Evolutionary conservation across 2,888 invertebrate species (phyloP).

Genomic region (Macrophya annulata): DNA sequence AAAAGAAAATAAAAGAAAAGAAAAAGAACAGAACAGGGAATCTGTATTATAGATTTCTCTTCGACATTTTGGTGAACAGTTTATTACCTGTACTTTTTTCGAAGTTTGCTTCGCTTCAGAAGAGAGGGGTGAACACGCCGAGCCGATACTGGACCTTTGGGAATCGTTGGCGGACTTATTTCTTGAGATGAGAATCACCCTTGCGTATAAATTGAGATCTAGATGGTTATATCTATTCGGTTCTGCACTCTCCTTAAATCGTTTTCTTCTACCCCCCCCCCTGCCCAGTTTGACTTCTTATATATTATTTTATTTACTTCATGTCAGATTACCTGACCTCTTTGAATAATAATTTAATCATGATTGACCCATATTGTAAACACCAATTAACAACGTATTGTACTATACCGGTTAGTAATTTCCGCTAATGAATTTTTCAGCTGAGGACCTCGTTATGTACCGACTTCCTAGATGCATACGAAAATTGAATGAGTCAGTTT

Average conservation of each 20-base stretch:
- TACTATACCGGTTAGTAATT: neutral
- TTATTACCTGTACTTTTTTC: slow-evolving; percentile 35
- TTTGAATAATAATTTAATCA: neutral
- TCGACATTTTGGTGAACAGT: slow-evolving; percentile 32
- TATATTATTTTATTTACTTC: neutral
- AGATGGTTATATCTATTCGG: slow-evolving; percentile 1
- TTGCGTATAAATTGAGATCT: slow-evolving; percentile 31
- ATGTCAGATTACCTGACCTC: neutral
- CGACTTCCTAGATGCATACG: neutral
- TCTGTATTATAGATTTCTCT: slow-evolving; percentile 22
- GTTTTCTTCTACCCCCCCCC: neutral
- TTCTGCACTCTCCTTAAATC: neutral
- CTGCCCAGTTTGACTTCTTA: neutral
- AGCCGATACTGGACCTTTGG: slow-evolving; percentile 22
- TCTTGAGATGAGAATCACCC: slow-evolving; percentile 33
- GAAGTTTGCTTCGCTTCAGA: slow-evolving; percentile 1
- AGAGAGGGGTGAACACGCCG: neutral
- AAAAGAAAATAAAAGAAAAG: neutral
- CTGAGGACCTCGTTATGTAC: neutral
- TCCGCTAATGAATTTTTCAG: neutral
- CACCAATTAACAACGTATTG: slow-evolving; percentile 18
- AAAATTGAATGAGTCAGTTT: neutral
- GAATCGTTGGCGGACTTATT: slow-evolving; percentile 29
- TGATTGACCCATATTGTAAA: slow-evolving; percentile 15
- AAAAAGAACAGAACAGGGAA: neutral